phyloP scores from a whole-genome alignment of 2,888 invertebrate genomes.

The Yponomeuta sedellus region DNA sequence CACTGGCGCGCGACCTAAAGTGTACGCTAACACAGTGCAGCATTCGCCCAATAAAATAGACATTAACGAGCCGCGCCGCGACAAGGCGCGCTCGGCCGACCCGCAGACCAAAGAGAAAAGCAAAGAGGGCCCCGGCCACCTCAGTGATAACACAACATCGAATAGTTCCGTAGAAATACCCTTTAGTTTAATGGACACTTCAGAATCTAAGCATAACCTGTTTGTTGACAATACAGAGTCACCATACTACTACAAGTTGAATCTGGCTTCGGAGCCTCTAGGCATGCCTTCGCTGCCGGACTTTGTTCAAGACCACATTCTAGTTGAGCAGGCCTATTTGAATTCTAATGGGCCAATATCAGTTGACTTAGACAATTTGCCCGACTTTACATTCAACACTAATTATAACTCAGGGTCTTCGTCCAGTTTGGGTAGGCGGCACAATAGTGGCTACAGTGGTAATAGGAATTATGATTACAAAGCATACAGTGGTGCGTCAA shows the following conservation, averaged over 20 bases:
- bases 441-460: constrained; percentile 44
- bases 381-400: constrained; percentile 80
- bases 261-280: constrained; percentile 61
- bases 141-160: constrained; percentile 59
- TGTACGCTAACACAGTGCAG: constrained; percentile 72
- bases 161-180: constrained; percentile 68
- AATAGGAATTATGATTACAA: constrained; percentile 60
- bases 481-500: constrained; percentile 47
- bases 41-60: constrained; percentile 65
- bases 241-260: constrained; percentile 62
- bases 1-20: constrained; percentile 88
- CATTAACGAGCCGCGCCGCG: constrained; percentile 48
- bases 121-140: constrained; percentile 43
- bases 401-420: constrained; percentile 62
- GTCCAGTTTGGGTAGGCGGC: constrained; percentile 53
- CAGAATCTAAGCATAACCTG: constrained; percentile 68
- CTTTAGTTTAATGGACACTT: constrained; percentile 68
- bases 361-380: constrained; percentile 80
- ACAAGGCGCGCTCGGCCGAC: constrained; percentile 47
- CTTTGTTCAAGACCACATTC: constrained; percentile 92
- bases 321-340: constrained; percentile 86
- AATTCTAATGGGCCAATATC: constrained; percentile 71
- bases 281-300: constrained; percentile 85
- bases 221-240: constrained; percentile 57
- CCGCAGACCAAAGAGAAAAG: constrained; percentile 57